Conservation (phyloP, 2,113 vertebrate genomes). For the Oryzias javanicus region DNA sequence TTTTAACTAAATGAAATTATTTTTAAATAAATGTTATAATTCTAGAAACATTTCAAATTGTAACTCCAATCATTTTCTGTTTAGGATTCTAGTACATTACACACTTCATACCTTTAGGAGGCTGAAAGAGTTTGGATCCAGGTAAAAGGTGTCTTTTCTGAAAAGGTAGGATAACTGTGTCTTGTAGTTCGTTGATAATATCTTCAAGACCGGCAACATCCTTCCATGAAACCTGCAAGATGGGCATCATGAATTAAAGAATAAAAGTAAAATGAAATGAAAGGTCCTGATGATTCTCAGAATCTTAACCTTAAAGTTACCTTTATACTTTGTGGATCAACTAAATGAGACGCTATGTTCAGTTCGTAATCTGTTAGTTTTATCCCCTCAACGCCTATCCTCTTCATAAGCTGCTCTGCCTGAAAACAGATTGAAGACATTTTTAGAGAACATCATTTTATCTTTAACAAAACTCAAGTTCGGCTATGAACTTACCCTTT, state of each 20-base stretch:
- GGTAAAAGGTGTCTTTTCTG: constrained; percentile 78
- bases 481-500: constrained; percentile 55
- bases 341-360: constrained; percentile 79
- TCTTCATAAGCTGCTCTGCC: constrained; percentile 81
- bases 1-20: not conserved
- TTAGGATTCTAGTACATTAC: not conserved
- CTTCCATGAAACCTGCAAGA: constrained; percentile 76
- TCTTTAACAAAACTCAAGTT: not conserved
- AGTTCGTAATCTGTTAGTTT: constrained; percentile 81
- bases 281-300: not conserved
- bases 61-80: too few species aligned
- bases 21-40: not conserved
- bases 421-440: constrained; percentile 29
- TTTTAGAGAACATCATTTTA: not conserved
- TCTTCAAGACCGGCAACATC: constrained; percentile 82
- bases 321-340: constrained; percentile 78
- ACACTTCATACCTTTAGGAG: constrained; percentile 75
- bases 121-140: constrained; percentile 80
- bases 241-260: not conserved
- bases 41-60: too few species aligned
- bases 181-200: constrained; percentile 76
- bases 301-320: constrained; percentile 37
- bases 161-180: constrained; percentile 80
- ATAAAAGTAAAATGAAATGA: not conserved
- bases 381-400: constrained; percentile 77